Conservation (phyloP, 2,797 vertebrate genomes). For the Phoeniculus purpureus region DNA sequence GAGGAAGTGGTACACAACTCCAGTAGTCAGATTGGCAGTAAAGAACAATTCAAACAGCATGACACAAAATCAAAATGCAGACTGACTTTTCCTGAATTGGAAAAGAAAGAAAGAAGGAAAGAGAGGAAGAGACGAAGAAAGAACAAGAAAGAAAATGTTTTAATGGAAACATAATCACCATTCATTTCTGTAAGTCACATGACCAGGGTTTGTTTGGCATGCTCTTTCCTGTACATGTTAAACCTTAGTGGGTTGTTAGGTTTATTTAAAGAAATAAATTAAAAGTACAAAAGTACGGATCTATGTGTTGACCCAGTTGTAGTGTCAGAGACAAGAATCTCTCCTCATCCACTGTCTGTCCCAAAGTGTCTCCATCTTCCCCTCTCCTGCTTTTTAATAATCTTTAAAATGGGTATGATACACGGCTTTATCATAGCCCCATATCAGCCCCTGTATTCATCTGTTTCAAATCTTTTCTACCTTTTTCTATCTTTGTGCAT, state of each 20-base stretch:
- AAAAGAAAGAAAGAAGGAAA: not conserved
- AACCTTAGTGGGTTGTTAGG: not conserved
- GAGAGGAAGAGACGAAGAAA: not conserved
- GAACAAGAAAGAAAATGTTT: not conserved
- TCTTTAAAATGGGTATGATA: not conserved
- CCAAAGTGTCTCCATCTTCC: not conserved
- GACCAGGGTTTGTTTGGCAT: not conserved
- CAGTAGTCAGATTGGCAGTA: not conserved
- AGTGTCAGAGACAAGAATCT: not conserved
- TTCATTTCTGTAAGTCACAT: not conserved
- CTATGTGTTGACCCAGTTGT: not conserved
- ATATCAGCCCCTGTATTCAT: accelerated
- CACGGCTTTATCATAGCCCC: not conserved
- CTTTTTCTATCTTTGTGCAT: not conserved
- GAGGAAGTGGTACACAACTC: not conserved
- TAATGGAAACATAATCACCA: not conserved
- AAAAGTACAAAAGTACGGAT: not conserved
- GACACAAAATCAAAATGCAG: not conserved
- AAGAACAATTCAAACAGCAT: not conserved
- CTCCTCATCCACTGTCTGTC: not conserved
- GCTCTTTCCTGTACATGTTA: not conserved
- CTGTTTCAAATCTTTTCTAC: not conserved
- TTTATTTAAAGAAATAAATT: not conserved
- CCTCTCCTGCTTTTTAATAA: not conserved
- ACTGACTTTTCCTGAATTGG: not conserved